These are phyloP conservation scores for Calidris pygmaea DNA, from an alignment of 2,113 vertebrate species.

Conservation along the genomic window DNA sequence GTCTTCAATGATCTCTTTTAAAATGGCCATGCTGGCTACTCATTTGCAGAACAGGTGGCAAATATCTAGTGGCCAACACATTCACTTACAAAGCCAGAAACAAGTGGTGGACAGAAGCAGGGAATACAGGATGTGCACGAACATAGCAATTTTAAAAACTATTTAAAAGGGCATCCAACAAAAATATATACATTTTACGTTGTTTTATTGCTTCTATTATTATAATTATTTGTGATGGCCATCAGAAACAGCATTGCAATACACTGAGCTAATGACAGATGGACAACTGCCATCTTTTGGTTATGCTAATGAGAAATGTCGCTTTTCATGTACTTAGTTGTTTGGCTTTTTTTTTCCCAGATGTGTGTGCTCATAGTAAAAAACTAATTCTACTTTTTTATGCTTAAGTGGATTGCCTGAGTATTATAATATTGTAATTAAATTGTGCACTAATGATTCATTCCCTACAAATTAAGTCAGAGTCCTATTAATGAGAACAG, in stretches of 20 bases:
- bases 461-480: slow-evolving; percentile 17
- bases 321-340: slow-evolving; percentile 6
- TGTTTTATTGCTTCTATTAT: slow-evolving; percentile 33
- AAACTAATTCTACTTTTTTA: slow-evolving; percentile 28
- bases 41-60: slow-evolving; percentile 57
- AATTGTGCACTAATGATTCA: slow-evolving; percentile 21
- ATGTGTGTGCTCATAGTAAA: slow-evolving; percentile 33
- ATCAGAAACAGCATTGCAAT: slow-evolving; percentile 51
- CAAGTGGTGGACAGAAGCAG: neutral
- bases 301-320: slow-evolving; percentile 62
- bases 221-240: slow-evolving; percentile 35
- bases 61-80: slow-evolving; percentile 42
- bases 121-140: slow-evolving; percentile 30
- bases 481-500: slow-evolving; percentile 19
- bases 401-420: slow-evolving; percentile 19
- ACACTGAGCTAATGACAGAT: slow-evolving; percentile 52
- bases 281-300: slow-evolving; percentile 55
- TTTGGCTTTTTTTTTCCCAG: slow-evolving; percentile 14
- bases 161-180: slow-evolving; percentile 24
- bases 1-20: slow-evolving; percentile 38
- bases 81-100: slow-evolving; percentile 62
- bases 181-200: neutral
- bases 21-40: slow-evolving; percentile 46
- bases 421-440: slow-evolving; percentile 35
- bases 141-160: slow-evolving; percentile 11